Evolutionary conservation across 2,113 vertebrate genomes (phyloP).

Genomic region (Seriola dumerili): DNA sequence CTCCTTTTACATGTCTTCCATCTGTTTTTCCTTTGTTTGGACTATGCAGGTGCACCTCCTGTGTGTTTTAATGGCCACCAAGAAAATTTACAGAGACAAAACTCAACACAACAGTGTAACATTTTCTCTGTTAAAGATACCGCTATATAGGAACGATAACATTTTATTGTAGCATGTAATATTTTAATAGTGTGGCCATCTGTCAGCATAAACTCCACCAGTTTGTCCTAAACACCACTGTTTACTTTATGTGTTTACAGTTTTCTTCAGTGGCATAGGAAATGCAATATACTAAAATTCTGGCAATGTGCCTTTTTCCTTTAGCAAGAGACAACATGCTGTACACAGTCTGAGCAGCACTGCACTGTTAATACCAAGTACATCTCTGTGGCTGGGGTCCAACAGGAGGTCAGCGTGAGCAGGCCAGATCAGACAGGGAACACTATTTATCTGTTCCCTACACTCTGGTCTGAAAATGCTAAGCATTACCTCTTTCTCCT

Average conservation of each 20-base stretch:
- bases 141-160: neutral
- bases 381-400: constrained; percentile 33
- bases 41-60: neutral
- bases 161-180: constrained; percentile 1
- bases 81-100: neutral
- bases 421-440: constrained; percentile 36
- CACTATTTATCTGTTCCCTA: constrained; percentile 44
- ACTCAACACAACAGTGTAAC: neutral
- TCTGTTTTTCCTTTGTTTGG: neutral
- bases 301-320: neutral
- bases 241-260: neutral
- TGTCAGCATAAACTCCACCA: neutral
- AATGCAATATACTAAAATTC: neutral
- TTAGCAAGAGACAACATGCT: constrained; percentile 3
- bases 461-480: constrained; percentile 25
- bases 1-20: neutral
- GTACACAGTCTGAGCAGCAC: constrained; percentile 2
- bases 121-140: constrained; percentile 1
- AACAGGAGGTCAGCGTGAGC: constrained; percentile 33
- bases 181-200: constrained; percentile 2
- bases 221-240: neutral
- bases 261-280: neutral
- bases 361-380: constrained; percentile 36
- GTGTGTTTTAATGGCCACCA: neutral
- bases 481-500: constrained; percentile 13